These are phyloP conservation scores for Amia ocellicauda DNA, from an alignment of 2,113 vertebrate genomes.

Conservation along the genomic window DNA sequence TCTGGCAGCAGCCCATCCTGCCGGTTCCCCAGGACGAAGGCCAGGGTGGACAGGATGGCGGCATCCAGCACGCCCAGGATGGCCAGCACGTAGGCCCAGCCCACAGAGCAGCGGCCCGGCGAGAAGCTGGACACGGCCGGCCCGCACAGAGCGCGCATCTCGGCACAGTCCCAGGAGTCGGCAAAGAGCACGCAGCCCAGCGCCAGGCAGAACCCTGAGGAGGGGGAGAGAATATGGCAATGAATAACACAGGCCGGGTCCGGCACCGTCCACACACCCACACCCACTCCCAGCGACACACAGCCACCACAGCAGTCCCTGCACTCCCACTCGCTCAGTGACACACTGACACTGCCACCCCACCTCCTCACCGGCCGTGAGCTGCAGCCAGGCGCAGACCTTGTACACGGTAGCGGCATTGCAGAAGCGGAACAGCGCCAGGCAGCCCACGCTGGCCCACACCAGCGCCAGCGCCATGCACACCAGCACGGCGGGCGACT, in stretches of 20 bases:
- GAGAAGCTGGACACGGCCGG: conserved; percentile 70
- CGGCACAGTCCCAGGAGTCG: conserved; percentile 72
- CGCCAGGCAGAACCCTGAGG: conserved; percentile 65
- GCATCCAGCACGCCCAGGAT: conserved; percentile 71
- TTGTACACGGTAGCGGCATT: conserved; percentile 75
- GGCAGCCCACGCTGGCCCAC: conserved; percentile 69
- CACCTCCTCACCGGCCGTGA: conserved; percentile 63
- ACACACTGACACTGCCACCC: neutral
- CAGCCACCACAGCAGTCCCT: neutral
- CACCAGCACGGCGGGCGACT: conserved; percentile 71
- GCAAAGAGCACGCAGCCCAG: conserved; percentile 75
- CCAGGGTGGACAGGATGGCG: conserved; percentile 67
- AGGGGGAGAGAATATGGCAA: neutral
- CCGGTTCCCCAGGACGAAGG: conserved; percentile 74
- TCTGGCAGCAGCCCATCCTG: conserved; percentile 73
- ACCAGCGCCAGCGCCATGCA: conserved; percentile 70
- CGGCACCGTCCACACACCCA: too few relatives aligned
- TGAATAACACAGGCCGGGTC: neutral
- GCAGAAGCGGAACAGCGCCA: conserved; percentile 73
- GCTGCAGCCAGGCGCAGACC: conserved; percentile 77
- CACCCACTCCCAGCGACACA: too few relatives aligned
- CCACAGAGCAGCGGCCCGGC: conserved; percentile 67
- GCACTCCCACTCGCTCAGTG: neutral
- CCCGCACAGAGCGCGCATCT: conserved; percentile 71
- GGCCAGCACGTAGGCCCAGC: conserved; percentile 77